These are phyloP conservation scores for Morpho deidamia DNA, from an alignment of 2,888 invertebrate genomes.

Conservation along the genomic window DNA sequence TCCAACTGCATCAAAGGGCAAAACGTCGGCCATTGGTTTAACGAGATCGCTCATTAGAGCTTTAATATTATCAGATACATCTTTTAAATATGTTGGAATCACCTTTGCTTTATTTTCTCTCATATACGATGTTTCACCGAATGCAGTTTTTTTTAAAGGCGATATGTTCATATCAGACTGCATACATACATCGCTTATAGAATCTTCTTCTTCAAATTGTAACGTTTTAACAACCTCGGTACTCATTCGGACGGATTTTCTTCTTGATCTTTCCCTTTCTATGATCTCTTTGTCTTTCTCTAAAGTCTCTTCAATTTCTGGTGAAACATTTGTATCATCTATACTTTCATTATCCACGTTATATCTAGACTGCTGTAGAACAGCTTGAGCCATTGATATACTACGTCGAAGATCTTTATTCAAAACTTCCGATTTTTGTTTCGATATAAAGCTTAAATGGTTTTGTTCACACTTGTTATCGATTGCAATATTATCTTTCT, in stretches of 20 bases:
- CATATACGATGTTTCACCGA: constrained; percentile 45
- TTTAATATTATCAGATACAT: constrained; percentile 53
- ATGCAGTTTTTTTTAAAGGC: constrained; percentile 49
- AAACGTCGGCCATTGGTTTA: constrained; percentile 49
- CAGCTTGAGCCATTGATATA: constrained; percentile 54
- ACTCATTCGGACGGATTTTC: constrained; percentile 36
- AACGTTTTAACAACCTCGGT: constrained; percentile 58
- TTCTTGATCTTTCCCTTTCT: constrained; percentile 14
- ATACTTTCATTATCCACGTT: constrained; percentile 36
- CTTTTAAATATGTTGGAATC: constrained; percentile 51
- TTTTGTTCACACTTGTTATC: constrained; percentile 23
- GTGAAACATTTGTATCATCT: constrained; percentile 32
- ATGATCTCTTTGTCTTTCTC: background rate
- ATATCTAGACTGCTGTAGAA: constrained; percentile 42
- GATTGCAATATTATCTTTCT: constrained; percentile 8
- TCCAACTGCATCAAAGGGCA: constrained; percentile 34
- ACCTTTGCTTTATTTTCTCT: constrained; percentile 45
- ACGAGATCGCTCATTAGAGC: constrained; percentile 59
- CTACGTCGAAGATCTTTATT: constrained; percentile 48
- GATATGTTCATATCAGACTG: constrained; percentile 30
- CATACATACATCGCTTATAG: constrained; percentile 33
- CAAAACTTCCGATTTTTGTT: constrained; percentile 41
- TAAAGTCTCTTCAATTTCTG: constrained; percentile 5
- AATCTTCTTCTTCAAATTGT: constrained; percentile 58
- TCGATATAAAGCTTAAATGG: constrained; percentile 37